These are phyloP conservation scores for Pheucticus melanocephalus DNA, from an alignment of 2,113 vertebrate genomes.

Conservation along the genomic window DNA sequence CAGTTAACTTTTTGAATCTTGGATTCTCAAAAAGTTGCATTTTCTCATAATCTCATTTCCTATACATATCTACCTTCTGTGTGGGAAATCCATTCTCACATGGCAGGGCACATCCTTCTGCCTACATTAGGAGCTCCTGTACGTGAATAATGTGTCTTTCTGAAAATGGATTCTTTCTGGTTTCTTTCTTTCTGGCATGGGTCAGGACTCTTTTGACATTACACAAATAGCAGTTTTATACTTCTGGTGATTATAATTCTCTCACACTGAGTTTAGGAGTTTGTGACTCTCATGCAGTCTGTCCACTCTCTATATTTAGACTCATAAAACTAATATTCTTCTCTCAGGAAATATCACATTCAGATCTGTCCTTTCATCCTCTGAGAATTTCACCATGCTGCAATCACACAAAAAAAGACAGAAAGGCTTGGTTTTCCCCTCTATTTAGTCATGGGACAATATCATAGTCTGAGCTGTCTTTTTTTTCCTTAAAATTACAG, in stretches of 20 bases:
- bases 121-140: not conserved
- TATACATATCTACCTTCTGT: not conserved
- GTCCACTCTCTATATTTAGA: slow-evolving; percentile 3
- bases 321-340: not conserved
- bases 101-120: not conserved
- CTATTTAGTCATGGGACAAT: not conserved
- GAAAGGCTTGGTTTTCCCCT: not conserved
- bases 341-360: not conserved
- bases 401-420: not conserved
- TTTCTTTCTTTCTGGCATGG: not conserved
- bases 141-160: not conserved
- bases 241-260: not conserved
- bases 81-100: not conserved
- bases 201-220: not conserved
- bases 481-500: not conserved
- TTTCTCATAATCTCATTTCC: not conserved
- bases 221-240: not conserved
- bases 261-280: not conserved
- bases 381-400: not conserved
- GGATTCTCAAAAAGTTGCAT: not conserved
- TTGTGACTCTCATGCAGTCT: not conserved
- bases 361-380: not conserved
- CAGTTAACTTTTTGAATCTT: not conserved
- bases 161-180: not conserved
- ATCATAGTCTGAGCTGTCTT: not conserved